Conservation (phyloP, 2,888 invertebrate genomes). For the Euplagia quadripunctaria region DNA sequence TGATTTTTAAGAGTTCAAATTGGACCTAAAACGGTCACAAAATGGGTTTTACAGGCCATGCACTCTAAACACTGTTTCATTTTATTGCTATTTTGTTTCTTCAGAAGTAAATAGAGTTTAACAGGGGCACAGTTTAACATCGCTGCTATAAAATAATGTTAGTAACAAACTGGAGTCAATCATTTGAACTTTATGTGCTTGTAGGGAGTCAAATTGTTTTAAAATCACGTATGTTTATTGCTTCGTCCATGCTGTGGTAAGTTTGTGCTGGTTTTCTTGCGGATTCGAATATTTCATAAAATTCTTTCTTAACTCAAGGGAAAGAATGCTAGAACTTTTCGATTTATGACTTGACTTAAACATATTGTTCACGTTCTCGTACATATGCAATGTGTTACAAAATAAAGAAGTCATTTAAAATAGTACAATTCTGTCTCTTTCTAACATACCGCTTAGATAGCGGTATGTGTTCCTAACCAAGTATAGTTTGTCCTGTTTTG, state of each 20-base stretch:
- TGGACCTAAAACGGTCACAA: conserved; percentile 7
- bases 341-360: too few species aligned
- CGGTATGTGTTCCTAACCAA: too few species aligned
- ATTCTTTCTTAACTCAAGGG: background rate
- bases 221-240: background rate
- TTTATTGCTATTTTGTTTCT: background rate
- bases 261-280: background rate
- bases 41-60: background rate
- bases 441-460: too few species aligned
- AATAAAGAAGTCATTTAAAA: too few species aligned
- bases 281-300: background rate
- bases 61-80: conserved; percentile 1
- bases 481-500: too few species aligned
- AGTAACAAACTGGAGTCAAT: background rate
- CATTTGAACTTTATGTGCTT: background rate
- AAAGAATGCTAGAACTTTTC: background rate
- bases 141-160: background rate
- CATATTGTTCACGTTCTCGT: background rate
- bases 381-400: too few species aligned
- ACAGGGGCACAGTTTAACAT: background rate
- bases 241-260: background rate
- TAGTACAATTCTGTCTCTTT: background rate
- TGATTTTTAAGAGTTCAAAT: conserved; percentile 12
- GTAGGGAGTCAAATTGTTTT: background rate
- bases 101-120: background rate